Conservation (phyloP, 2,888 invertebrate species). For the Minunthozetes semirufus region DNA sequence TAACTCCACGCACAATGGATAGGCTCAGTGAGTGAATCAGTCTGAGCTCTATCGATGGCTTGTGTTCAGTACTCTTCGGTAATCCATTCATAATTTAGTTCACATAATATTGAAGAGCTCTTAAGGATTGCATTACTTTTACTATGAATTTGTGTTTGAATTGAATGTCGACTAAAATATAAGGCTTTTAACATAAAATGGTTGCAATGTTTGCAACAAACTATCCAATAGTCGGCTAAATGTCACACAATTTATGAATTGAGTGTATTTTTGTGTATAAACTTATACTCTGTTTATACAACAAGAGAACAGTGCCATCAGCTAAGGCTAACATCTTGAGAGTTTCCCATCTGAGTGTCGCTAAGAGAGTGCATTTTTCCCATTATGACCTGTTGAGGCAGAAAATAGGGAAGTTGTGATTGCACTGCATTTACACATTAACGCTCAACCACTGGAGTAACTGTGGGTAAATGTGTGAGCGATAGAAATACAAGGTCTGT, state of each 20-base stretch:
- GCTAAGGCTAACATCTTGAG: constrained; percentile 28
- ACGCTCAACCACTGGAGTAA: background rate
- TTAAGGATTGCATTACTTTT: background rate
- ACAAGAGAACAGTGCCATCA: constrained; percentile 9
- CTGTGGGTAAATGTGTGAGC: background rate
- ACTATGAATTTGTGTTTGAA: background rate
- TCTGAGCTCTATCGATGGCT: no score
- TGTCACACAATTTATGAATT: constrained; percentile 14
- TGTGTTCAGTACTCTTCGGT: background rate
- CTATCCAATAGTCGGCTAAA: background rate
- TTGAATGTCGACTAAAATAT: background rate
- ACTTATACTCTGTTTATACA: constrained; percentile 16
- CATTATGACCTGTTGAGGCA: constrained; percentile 28
- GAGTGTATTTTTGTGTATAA: constrained; percentile 8
- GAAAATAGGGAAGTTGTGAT: constrained; percentile 37
- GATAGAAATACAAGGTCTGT: background rate
- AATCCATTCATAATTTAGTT: constrained; percentile 23
- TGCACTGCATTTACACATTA: constrained; percentile 30
- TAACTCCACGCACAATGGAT: no score
- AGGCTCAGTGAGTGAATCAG: no score
- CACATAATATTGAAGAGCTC: background rate
- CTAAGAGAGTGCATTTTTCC: constrained; percentile 25
- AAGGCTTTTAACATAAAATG: background rate
- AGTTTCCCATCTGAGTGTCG: constrained; percentile 29
- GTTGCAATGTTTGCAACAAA: no score